Evolutionary conservation across 2,113 vertebrate genomes (phyloP).

Genomic region (Pampusana beccarii): DNA sequence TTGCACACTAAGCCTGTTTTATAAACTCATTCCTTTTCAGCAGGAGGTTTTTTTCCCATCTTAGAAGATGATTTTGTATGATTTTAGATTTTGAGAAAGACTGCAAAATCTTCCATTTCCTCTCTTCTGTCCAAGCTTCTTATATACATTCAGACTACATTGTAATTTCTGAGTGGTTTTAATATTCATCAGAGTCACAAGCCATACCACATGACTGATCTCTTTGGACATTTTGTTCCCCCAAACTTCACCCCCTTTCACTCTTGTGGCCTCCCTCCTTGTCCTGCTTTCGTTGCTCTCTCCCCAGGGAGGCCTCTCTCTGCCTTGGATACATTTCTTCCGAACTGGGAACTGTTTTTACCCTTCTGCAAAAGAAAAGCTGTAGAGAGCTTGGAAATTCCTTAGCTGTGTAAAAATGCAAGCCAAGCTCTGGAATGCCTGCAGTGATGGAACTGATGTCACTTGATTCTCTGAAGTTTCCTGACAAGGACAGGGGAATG

Average conservation of each 20-base stretch:
- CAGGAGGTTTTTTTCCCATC: not conserved
- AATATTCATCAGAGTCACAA: not conserved
- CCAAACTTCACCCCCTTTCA: not conserved
- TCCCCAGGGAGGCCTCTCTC: not conserved
- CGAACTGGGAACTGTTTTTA: not conserved
- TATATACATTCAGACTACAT: not conserved
- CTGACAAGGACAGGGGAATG: not conserved
- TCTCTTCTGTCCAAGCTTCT: not conserved
- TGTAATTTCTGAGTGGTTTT: not conserved
- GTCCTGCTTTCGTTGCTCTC: not conserved
- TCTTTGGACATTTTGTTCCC: not conserved
- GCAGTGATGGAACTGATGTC: not conserved
- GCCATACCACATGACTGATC: not conserved
- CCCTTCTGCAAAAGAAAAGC: not conserved
- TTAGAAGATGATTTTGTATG: not conserved
- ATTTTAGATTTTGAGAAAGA: not conserved
- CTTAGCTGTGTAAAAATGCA: not conserved
- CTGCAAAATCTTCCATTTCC: not conserved
- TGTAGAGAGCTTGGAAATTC: slow-evolving; percentile 3
- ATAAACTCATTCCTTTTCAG: not conserved
- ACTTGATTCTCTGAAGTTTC: not conserved
- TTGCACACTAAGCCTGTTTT: not conserved
- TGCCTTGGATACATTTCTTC: not conserved
- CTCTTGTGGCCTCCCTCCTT: not conserved
- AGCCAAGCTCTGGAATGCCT: not conserved